phyloP scores from a whole-genome alignment of 2,113 vertebrate genomes.

The Heterochromis multidens region DNA sequence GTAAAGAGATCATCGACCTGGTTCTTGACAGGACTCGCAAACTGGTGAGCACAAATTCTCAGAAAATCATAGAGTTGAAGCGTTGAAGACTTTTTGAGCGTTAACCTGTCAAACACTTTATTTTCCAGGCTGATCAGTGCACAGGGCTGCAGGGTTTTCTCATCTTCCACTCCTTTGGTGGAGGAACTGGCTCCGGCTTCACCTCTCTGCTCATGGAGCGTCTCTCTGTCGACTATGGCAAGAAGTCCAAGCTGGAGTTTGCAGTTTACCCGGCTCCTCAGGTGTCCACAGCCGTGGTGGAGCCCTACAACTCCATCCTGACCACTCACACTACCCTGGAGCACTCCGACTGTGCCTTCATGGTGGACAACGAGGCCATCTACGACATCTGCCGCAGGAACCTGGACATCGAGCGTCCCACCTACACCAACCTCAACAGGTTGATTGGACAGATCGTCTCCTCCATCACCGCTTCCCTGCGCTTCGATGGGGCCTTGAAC shows the following conservation, averaged over 20 bases:
- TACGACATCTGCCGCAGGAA: slow-evolving; percentile 74
- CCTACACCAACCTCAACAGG: neutral
- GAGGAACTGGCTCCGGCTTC: slow-evolving; percentile 78
- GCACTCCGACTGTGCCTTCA: slow-evolving; percentile 74
- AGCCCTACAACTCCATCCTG: slow-evolving; percentile 85
- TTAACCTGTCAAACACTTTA: neutral
- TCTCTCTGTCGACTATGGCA: slow-evolving; percentile 76
- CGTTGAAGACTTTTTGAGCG: neutral
- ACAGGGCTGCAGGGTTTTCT: slow-evolving; percentile 78
- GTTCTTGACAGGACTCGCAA: slow-evolving; percentile 72
- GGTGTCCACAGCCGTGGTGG: slow-evolving; percentile 82
- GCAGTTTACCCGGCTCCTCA: slow-evolving; percentile 69
- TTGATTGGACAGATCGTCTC: slow-evolving; percentile 69
- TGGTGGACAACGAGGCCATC: slow-evolving; percentile 60
- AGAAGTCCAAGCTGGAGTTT: slow-evolving; percentile 76
- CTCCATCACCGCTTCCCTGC: slow-evolving; percentile 61
- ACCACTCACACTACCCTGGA: slow-evolving; percentile 77
- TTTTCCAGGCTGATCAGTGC: slow-evolving; percentile 74
- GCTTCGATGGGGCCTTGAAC: slow-evolving; percentile 63
- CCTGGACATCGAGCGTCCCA: slow-evolving; percentile 83
- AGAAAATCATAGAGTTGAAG: neutral
- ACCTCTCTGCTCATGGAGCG: slow-evolving; percentile 80
- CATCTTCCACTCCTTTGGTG: slow-evolving; percentile 77
- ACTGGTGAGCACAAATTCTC: slow-evolving; percentile 42
- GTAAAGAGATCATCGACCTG: slow-evolving; percentile 73